Percentiles rank a stretch among this genome's conserved stretches.
These are phyloP conservation scores for Pelochelys cantorii DNA, from an alignment of 2,797 vertebrate species.

Conservation along the genomic window DNA sequence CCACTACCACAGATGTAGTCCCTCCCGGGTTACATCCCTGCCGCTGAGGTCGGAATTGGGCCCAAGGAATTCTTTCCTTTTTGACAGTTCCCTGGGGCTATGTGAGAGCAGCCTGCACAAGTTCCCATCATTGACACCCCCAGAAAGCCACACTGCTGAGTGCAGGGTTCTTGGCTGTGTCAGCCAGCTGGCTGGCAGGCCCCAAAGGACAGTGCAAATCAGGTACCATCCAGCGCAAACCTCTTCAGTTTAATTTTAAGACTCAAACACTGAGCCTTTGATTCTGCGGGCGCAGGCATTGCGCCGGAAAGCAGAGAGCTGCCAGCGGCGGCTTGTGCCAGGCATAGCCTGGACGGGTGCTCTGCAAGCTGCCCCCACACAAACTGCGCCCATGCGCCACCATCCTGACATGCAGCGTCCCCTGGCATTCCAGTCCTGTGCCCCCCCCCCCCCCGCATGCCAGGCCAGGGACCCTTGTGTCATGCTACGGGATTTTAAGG, in stretches of 20 bases:
- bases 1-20: accelerated
- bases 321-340: neutral
- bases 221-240: neutral
- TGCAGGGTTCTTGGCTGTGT: neutral
- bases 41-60: neutral
- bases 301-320: neutral
- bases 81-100: neutral
- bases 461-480: neutral
- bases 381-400: neutral
- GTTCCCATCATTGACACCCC: neutral
- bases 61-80: neutral
- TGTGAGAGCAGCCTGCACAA: neutral
- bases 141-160: neutral
- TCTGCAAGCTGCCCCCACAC: neutral
- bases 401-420: neutral
- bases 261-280: neutral
- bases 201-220: neutral
- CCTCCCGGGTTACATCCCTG: neutral
- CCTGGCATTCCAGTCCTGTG: neutral
- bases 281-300: accelerated
- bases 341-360: neutral
- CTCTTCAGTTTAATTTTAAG: neutral
- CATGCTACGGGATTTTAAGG: too few relatives aligned
- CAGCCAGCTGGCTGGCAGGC: neutral
- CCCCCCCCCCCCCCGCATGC: too few relatives aligned